Evolutionary conservation across 2,797 vertebrate species (phyloP), one percentile per base, ranked within the genome.

Genomic region (Manis crassicaudata): DNA sequence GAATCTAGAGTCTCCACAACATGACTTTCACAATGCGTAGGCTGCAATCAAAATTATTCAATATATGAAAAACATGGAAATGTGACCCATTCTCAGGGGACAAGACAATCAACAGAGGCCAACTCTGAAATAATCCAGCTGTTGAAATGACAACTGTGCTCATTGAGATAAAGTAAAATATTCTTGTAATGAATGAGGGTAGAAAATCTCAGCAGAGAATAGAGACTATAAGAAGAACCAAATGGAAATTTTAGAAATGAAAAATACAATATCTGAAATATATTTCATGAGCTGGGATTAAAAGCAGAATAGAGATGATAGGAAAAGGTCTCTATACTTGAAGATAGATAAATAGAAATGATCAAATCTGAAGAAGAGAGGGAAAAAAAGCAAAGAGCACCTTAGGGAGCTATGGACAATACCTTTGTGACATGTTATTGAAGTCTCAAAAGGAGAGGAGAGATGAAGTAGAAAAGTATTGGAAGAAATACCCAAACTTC

Each of bases 161-260:
- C 12, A 52, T 9, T 90, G 73, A 93, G 62, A 68, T 90, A 62
- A 89, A 70, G 29, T 84, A 54, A 95, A 60, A 76, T 73, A 82
- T 14, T 12, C 32, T 37, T 35, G 25, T 37, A 89, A 65, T 65
- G 35, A 79, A 63, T 89, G 63, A 79, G 84, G 60, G 29, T 81
- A 88, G 84, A 35, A 72, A 62, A 43, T 73, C 60, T 73, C 20
- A 87, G 56, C 65, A 63, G 37, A 89, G 60, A 82, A 75, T 58
- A 68, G 20, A 82, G 81, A 93, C 73, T 56, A 81, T 18, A 50
- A 87, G n/a, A 72, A 52, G 25, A 81, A 63, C 43, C 43, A 81
- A 72, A 50, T 67, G 67, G 76, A 94, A 43, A 88, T 88, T 81
- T 75, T 94, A 75, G 13, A 75, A 89, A 17, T 32, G 72, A 94